Percentiles rank a stretch among this genome's conserved stretches.
These are phyloP conservation scores for Clostera curtula DNA, from an alignment of 2,888 invertebrate genomes.

Conservation along the genomic window DNA sequence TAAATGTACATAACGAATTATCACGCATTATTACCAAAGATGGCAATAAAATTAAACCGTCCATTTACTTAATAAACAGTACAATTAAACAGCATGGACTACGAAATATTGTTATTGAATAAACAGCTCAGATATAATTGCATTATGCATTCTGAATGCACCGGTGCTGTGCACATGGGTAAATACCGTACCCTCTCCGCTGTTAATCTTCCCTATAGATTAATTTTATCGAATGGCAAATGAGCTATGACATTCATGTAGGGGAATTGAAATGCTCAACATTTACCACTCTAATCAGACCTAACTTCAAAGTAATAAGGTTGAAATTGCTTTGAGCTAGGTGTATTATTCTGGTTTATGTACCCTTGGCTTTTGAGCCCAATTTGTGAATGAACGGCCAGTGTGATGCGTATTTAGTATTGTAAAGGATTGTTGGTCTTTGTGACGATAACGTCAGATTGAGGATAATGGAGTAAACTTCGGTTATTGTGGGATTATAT, in stretches of 20 bases:
- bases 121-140: constrained; percentile 52
- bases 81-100: constrained; percentile 28
- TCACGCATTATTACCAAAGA: no score
- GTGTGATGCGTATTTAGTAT: constrained; percentile 49
- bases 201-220: constrained; percentile 58
- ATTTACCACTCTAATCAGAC: constrained; percentile 14
- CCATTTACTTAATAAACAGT: constrained; percentile 25
- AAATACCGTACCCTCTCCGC: constrained; percentile 45
- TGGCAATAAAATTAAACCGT: constrained; percentile 8
- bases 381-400: constrained; percentile 65
- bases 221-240: constrained; percentile 71
- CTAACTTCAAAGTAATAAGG: constrained; percentile 27
- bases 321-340: constrained; percentile 16
- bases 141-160: constrained; percentile 39
- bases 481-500: constrained; percentile 5
- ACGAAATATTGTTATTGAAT: constrained; percentile 41
- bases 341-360: constrained; percentile 9
- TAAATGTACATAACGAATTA: no score
- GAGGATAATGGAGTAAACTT: constrained; percentile 11
- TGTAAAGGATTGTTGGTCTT: constrained; percentile 29
- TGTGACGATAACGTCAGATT: constrained; percentile 26
- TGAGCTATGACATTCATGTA: constrained; percentile 63
- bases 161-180: constrained; percentile 45
- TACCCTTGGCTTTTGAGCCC: constrained; percentile 55
- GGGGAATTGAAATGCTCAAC: constrained; percentile 40